Percentiles rank a stretch among this genome's conserved stretches.
Evolutionary conservation across 2,113 vertebrate species (phyloP).

Genomic region (Muscicapa adusta): DNA sequence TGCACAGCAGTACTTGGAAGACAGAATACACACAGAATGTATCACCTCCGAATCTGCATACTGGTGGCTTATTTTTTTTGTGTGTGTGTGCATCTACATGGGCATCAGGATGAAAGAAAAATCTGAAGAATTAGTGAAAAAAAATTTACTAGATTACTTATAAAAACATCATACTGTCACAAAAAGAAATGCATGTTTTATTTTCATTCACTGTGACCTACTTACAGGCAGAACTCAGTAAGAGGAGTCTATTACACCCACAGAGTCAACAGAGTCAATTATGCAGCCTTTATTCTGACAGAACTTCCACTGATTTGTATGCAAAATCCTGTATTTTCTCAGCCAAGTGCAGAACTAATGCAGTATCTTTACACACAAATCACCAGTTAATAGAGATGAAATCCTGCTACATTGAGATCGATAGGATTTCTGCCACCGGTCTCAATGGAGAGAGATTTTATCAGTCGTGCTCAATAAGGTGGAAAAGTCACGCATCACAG

Average conservation of each 20-base stretch:
- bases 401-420: neutral
- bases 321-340: neutral
- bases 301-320: conserved; percentile 17
- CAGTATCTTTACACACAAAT: neutral
- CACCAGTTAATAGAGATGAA: neutral
- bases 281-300: conserved; percentile 19
- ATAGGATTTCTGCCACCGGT: neutral
- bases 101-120: neutral
- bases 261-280: conserved; percentile 33
- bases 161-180: neutral
- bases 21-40: neutral
- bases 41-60: neutral
- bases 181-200: conserved; percentile 13
- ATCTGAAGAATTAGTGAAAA: neutral
- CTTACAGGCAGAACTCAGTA: conserved; percentile 27
- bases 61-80: neutral
- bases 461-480: neutral
- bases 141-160: neutral
- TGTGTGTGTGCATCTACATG: neutral
- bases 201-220: conserved; percentile 58
- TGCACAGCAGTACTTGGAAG: conserved; percentile 28
- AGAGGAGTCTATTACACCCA: neutral
- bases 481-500: neutral
- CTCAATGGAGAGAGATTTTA: neutral
- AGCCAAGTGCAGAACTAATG: neutral